A percentile compares a stretch with the other conserved stretches of the same genome.
Conservation (phyloP, 2,113 vertebrate genomes). For the Sorex fumeus region DNA sequence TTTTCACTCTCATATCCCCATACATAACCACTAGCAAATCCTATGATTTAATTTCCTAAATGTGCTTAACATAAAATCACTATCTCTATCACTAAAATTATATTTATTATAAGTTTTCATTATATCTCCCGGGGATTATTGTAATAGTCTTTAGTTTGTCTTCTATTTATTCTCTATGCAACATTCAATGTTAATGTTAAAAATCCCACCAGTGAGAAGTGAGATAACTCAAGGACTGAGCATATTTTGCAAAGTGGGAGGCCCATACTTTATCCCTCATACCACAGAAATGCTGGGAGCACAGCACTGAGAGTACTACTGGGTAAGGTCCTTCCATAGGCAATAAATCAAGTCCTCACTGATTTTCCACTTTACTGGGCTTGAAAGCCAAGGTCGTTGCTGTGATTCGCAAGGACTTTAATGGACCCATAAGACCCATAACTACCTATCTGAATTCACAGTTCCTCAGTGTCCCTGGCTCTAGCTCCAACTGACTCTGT, state of each 20-base stretch:
- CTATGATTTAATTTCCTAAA: not conserved
- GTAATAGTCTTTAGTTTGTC: not conserved
- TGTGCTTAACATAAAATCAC: not conserved
- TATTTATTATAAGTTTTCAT: not conserved
- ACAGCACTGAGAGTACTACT: too few relatives aligned
- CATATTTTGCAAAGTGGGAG: too few relatives aligned
- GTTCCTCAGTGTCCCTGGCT: not conserved
- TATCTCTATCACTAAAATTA: not conserved
- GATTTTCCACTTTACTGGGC: not conserved
- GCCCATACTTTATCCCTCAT: too few relatives aligned
- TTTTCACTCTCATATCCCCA: not conserved
- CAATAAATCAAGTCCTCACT: not conserved
- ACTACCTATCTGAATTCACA: not conserved
- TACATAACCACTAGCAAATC: not conserved
- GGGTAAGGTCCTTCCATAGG: too few relatives aligned
- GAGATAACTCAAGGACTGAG: too few relatives aligned
- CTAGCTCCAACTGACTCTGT: not conserved
- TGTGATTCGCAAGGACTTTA: not conserved
- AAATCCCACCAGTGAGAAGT: not conserved
- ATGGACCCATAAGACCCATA: not conserved
- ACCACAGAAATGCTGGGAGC: too few relatives aligned
- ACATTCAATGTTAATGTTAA: conserved; percentile 17
- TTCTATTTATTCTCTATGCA: not conserved
- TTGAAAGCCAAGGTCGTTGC: not conserved
- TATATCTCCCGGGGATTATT: not conserved